phyloP scores from a whole-genome alignment of 2,113 vertebrate genomes.

The Aphyosemion australe region DNA sequence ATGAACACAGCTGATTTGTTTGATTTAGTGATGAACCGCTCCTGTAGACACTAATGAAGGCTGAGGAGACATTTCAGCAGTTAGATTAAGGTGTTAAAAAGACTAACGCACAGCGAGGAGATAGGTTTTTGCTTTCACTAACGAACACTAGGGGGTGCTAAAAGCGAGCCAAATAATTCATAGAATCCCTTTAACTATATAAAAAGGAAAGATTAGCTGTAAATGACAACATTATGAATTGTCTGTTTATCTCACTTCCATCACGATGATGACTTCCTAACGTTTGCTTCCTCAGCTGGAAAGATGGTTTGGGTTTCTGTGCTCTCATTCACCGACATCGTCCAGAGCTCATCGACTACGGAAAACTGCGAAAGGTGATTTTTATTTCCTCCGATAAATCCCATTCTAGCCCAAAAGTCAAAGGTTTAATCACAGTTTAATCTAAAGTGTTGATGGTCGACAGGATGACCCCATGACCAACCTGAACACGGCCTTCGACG shows the following conservation, averaged over 20 bases:
- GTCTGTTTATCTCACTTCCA: not conserved
- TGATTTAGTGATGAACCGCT: too few species aligned
- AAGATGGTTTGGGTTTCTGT: constrained; percentile 97
- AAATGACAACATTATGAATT: too few species aligned
- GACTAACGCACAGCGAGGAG: too few species aligned
- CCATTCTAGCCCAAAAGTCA: not conserved
- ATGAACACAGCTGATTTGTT: too few species aligned
- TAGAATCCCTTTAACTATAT: too few species aligned
- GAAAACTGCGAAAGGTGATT: constrained; percentile 93
- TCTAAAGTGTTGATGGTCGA: not conserved
- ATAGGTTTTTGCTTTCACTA: too few species aligned
- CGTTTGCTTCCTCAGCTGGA: constrained; percentile 83
- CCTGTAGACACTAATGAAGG: too few species aligned
- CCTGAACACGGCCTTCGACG: constrained; percentile 93
- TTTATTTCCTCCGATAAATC: not conserved
- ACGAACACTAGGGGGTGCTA: too few species aligned
- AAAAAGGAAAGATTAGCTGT: too few species aligned
- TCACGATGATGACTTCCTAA: not conserved
- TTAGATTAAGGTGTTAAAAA: too few species aligned
- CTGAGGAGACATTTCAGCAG: too few species aligned
- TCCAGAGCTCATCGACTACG: constrained; percentile 97
- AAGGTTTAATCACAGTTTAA: not conserved
- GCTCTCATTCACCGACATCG: constrained; percentile 98
- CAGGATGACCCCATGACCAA: constrained; percentile 93
- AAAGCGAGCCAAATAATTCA: too few species aligned